Percentiles rank a stretch among this genome's conserved stretches.
These are phyloP conservation scores for Odontamblyopus lacepedii DNA, from an alignment of 2,797 vertebrate species.

Conservation along the genomic window DNA sequence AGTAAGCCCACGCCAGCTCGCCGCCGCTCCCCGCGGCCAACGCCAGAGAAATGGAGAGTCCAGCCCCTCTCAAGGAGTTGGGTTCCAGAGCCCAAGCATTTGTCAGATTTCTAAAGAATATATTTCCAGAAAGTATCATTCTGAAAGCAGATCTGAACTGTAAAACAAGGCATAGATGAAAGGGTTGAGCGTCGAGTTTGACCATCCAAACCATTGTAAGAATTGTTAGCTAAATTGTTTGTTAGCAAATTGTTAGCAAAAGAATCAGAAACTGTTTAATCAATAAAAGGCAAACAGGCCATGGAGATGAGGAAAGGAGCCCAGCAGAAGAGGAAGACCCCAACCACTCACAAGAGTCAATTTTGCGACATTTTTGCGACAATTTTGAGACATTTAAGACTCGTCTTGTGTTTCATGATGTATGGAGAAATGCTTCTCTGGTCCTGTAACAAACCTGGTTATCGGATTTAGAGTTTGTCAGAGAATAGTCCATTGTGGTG, in stretches of 20 bases:
- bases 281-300: constrained; percentile 1
- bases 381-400: no score
- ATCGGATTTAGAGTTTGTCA: no score
- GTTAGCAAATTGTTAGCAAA: neutral
- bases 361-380: no score
- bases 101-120: constrained; percentile 27
- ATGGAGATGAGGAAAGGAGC: constrained; percentile 26
- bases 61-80: no score
- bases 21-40: no score
- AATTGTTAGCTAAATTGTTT: neutral
- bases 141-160: constrained; percentile 35
- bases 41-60: no score
- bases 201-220: constrained; percentile 20
- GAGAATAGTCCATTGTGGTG: no score
- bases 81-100: no score
- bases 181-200: constrained; percentile 36
- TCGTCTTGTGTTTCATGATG: no score
- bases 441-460: no score
- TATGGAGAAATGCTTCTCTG: no score
- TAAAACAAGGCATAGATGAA: constrained; percentile 48
- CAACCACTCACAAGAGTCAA: constrained; percentile 11
- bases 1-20: no score
- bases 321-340: constrained; percentile 37
- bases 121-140: constrained; percentile 27
- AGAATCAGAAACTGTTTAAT: neutral